These are phyloP conservation scores for Tanaodytes sp. DNA, from an alignment of 2,888 invertebrate genomes.

Conservation along the genomic window DNA sequence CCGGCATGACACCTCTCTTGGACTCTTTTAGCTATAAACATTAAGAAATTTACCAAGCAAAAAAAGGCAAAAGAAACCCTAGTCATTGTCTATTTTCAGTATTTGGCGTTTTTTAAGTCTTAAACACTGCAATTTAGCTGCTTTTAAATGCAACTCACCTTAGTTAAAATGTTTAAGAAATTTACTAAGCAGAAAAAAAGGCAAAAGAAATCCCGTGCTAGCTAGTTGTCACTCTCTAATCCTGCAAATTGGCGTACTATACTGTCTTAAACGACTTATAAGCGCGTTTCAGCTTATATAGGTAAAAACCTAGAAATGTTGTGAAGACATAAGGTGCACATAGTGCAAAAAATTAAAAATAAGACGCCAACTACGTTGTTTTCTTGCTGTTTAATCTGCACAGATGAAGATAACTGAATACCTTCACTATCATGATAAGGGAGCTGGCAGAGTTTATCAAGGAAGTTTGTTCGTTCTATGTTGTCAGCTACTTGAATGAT, in stretches of 20 bases:
- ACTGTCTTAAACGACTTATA: slow-evolving; percentile 10
- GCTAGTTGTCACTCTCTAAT: slow-evolving; percentile 2
- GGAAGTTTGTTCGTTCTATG: slow-evolving; percentile 1
- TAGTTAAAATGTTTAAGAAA: slow-evolving; percentile 5
- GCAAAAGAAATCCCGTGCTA: slow-evolving; percentile 4
- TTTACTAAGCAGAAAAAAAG: slow-evolving; percentile 13
- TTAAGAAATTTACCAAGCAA: no score
- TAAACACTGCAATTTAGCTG: no score
- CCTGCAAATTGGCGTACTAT: slow-evolving; percentile 6
- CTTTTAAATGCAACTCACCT: no score
- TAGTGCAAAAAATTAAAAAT: no score
- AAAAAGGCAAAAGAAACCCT: no score
- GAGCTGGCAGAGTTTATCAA: slow-evolving; percentile 8
- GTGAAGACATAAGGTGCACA: no score
- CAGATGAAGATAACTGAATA: slow-evolving; percentile 6
- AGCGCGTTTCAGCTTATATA: slow-evolving; percentile 13
- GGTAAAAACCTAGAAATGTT: no score
- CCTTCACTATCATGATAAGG: slow-evolving; percentile 1
- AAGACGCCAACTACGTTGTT: neutral
- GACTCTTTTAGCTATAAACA: no score
- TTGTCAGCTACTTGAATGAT: slow-evolving; percentile 22
- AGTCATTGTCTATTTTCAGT: no score
- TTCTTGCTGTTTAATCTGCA: slow-evolving; percentile 9
- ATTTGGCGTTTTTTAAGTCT: no score
- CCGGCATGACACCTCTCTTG: no score